Percentiles rank a stretch among this genome's conserved stretches.
Conservation (phyloP, 2,888 invertebrate genomes). For the Auanema sp. region DNA sequence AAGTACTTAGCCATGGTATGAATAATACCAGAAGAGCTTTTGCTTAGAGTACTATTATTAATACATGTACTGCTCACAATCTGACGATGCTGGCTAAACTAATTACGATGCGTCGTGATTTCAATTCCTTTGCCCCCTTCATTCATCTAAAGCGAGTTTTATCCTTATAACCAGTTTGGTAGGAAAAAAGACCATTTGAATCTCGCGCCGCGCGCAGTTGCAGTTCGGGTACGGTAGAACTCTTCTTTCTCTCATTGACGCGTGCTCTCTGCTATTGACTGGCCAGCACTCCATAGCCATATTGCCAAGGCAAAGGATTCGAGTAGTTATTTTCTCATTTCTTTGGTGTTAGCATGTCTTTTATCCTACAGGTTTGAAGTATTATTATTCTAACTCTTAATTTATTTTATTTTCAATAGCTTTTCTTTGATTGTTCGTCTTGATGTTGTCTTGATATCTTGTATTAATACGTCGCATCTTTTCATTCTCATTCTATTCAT, state of each 20-base stretch:
- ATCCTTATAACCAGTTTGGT: conserved; percentile 20
- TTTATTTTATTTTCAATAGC: conserved; percentile 10
- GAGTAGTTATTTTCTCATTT: conserved; percentile 6
- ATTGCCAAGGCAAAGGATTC: conserved; percentile 4
- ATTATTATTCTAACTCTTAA: conserved; percentile 1
- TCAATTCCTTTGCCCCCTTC: conserved; percentile 22
- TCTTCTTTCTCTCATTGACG: conserved; percentile 27
- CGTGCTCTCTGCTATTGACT: conserved; percentile 21
- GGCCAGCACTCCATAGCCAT: conserved; percentile 6
- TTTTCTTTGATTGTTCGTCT: conserved; percentile 6
- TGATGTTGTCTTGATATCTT: conserved; percentile 5
- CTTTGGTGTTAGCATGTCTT: conserved; percentile 4
- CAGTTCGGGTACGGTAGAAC: conserved; percentile 30
- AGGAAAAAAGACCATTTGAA: conserved; percentile 3
- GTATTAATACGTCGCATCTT: not conserved
- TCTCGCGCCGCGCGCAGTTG: conserved; percentile 27
- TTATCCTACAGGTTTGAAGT: conserved; percentile 11
- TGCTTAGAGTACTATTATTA: too few relatives aligned
- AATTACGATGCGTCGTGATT: conserved; percentile 26
- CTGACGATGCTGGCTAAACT: conserved; percentile 11
- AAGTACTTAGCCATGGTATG: conserved; percentile 1
- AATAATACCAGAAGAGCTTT: too few relatives aligned
- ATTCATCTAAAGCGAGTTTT: conserved; percentile 19
- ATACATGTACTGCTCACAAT: not conserved
- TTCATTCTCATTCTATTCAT: conserved; percentile 2